Percentiles rank a stretch among this genome's conserved stretches.
phyloP scores from a whole-genome alignment of 2,113 vertebrate species.

The Clarias magur region DNA sequence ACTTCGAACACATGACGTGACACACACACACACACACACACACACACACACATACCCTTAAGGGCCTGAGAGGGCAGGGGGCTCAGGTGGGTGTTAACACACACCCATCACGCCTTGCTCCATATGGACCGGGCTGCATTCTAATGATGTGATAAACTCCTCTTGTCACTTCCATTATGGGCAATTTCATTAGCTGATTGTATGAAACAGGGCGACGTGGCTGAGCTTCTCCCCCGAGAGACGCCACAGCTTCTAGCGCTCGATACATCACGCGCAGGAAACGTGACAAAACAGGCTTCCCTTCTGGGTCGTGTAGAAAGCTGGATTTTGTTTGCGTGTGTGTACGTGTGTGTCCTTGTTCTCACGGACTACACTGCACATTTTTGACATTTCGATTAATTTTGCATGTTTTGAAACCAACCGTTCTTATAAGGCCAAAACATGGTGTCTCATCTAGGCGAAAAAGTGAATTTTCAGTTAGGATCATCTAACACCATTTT shows the following conservation, averaged over 20 bases:
- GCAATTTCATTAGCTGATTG: slow-evolving; percentile 55
- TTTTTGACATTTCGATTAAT: not conserved
- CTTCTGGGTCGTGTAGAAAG: not conserved
- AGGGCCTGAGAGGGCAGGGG: slow-evolving; percentile 37
- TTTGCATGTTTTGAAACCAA: not conserved
- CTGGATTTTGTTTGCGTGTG: not conserved
- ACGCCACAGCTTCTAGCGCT: slow-evolving; percentile 11
- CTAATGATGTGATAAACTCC: slow-evolving; percentile 56
- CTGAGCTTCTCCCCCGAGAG: slow-evolving; percentile 32
- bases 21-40: slow-evolving; percentile 18
- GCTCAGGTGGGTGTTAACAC: slow-evolving; percentile 53
- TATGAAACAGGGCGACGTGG: slow-evolving; percentile 43
- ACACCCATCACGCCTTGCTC: slow-evolving; percentile 43
- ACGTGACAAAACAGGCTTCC: not conserved
- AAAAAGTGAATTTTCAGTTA: too few species aligned
- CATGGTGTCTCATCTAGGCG: too few species aligned
- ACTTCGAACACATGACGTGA: slow-evolving; percentile 24
- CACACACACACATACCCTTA: slow-evolving; percentile 1
- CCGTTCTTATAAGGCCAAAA: too few species aligned
- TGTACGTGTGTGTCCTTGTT: not conserved
- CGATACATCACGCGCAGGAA: not conserved
- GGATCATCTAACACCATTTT: too few species aligned
- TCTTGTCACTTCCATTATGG: slow-evolving; percentile 54
- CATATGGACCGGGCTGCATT: slow-evolving; percentile 52
- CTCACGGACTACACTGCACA: not conserved